Base-by-base conservation (phyloP, 2,888 invertebrate genomes). In the Aphrophora alni region DNA sequence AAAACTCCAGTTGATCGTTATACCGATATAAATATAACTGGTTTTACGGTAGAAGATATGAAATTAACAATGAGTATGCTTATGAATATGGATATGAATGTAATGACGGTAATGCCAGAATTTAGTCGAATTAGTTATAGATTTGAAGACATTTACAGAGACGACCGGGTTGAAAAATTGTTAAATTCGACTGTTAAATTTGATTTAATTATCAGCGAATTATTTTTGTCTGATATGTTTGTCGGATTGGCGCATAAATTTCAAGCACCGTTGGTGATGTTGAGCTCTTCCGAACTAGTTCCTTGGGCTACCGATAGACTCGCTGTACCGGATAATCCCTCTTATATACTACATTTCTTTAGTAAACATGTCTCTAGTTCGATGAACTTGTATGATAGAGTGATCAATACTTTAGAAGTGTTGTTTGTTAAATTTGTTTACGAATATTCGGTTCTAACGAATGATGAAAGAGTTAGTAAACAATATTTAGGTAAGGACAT, bases 201-300 rank as follows among this genome's bases (percentile, higher is more conserved):
- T 68, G 84, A 84, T 77, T 77, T 84, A 24, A 71, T 84, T n/a
- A 81, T 84, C 8, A 75, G 79, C 0, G 84, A 84, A 72, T 27
- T 83, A n/a, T 84, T 84, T 77, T 82, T 82, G 51, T 83, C 80
- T 8, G 84, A 84, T 33, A 38, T 84, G 21, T 83, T 82, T 69
- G 44, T 84, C 21, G 82, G 81, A 44, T 81, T 84, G 14, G 82
- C 78, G 1, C 80, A 84, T 26, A 83, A 79, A 38, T 83, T 83
- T 59, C n/a, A 72, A 12, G 82, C 82, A 12, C 84, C 84, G 4
- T 78, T 81, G 51, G 75, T 83, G 12, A 72, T 82, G 8, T 81
- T 84, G 24, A 84, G 82, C 70, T 79, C 84, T n/a, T 82, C 83
- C 72, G 77, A 81, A 12, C 21, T 83, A 24, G 74, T 83, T 44